Evolutionary conservation across 1,140 invertebrate genomes (phyloP).

Genomic region (Colletes latitarsis): DNA sequence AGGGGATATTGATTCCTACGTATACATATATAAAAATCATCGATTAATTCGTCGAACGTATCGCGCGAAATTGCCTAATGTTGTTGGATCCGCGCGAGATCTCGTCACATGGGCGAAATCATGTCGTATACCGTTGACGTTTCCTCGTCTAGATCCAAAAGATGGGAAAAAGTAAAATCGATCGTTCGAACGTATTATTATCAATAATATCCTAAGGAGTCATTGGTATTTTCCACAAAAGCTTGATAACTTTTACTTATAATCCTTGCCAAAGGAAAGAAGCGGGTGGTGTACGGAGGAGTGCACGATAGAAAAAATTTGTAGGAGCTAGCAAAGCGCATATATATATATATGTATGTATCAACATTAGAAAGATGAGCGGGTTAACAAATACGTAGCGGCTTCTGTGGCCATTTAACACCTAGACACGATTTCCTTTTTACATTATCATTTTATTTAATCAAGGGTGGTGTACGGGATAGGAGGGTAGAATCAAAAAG

Average conservation of each 20-base stretch:
- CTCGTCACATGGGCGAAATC: not conserved
- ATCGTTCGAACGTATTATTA: not conserved
- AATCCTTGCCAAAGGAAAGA: conserved; percentile 21
- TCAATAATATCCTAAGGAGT: not conserved
- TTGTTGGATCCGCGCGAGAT: not conserved
- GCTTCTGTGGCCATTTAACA: conserved; percentile 26
- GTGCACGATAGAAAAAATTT: conserved; percentile 48
- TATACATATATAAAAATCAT: not conserved
- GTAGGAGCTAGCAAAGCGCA: conserved; percentile 48
- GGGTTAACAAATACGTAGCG: conserved; percentile 33
- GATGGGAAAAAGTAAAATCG: too few relatives aligned
- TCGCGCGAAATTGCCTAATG: not conserved
- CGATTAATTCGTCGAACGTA: not conserved
- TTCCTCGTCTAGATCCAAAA: not conserved
- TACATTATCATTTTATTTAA: conserved; percentile 15
- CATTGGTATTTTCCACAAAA: conserved; percentile 21
- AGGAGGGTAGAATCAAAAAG: conserved; percentile 38
- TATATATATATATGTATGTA: conserved; percentile 52
- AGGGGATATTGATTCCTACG: not conserved
- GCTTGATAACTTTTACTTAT: not conserved
- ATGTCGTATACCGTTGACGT: conserved; percentile 2
- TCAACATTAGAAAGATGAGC: conserved; percentile 52
- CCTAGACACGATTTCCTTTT: conserved; percentile 22
- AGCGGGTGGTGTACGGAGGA: conserved; percentile 33
- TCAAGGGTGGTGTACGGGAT: conserved; percentile 38